Percentiles rank a stretch among this genome's conserved stretches.
These are phyloP conservation scores for Agrochola lychnidis DNA, from an alignment of 2,888 invertebrate genomes.

Conservation along the genomic window DNA sequence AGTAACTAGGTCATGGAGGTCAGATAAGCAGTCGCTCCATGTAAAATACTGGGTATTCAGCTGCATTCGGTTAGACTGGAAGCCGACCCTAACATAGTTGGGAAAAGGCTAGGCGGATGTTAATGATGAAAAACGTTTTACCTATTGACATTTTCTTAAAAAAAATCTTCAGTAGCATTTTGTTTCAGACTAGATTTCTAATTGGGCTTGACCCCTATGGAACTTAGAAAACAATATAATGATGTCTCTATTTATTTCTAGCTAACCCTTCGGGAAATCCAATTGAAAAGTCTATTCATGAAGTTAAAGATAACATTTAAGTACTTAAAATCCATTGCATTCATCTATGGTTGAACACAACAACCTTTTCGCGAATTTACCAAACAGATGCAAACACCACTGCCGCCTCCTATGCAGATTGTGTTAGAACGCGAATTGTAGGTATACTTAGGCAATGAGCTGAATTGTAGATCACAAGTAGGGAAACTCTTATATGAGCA, in stretches of 20 bases:
- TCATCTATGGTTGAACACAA: background rate
- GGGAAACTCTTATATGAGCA: conserved; percentile 3
- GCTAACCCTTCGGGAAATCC: background rate
- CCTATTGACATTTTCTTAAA: background rate
- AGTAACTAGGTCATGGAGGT: no score
- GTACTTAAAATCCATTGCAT: background rate
- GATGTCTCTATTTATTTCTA: background rate
- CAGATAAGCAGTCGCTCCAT: no score
- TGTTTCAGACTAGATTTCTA: background rate
- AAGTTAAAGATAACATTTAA: background rate
- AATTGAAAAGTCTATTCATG: background rate
- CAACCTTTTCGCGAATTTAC: background rate
- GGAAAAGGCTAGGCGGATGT: no score
- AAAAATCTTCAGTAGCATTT: background rate
- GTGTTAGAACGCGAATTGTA: conserved; percentile 27
- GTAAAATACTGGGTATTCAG: no score
- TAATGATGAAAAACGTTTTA: no score
- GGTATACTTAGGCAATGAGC: conserved; percentile 2
- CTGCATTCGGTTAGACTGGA: no score
- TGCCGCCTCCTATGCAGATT: conserved; percentile 56
- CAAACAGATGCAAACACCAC: conserved; percentile 26
- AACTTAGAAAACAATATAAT: background rate
- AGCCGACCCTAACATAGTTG: no score
- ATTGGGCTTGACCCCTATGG: background rate
- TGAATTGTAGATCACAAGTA: conserved; percentile 15